Conservation (phyloP, 2,797 vertebrate genomes). For the Novumbra hubbsi region DNA sequence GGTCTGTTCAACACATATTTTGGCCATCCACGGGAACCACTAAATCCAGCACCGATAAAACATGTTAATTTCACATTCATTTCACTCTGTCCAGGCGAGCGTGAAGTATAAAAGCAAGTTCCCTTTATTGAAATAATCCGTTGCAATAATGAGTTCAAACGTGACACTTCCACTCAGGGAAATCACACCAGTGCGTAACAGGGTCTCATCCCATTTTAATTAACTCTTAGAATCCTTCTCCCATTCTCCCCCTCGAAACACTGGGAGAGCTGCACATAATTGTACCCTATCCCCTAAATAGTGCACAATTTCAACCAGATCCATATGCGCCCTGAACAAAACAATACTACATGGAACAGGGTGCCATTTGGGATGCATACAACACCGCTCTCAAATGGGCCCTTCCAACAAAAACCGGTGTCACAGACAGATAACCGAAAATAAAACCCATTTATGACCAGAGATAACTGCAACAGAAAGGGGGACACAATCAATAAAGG, state of each 20-base stretch:
- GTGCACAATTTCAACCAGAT: neutral
- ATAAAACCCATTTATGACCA: constrained; percentile 34
- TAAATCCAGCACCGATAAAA: neutral
- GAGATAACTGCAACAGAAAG: constrained; percentile 47
- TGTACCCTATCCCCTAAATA: constrained; percentile 15
- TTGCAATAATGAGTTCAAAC: constrained; percentile 38
- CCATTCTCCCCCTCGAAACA: constrained; percentile 43
- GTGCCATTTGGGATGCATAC: neutral
- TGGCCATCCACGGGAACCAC: neutral
- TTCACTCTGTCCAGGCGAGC: constrained; percentile 21
- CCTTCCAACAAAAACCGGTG: constrained; percentile 40
- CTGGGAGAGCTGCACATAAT: constrained; percentile 38
- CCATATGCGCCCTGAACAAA: neutral
- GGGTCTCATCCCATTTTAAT: constrained; percentile 53
- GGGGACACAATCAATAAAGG: constrained; percentile 50
- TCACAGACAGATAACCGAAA: constrained; percentile 44
- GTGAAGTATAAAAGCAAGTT: constrained; percentile 9
- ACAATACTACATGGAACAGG: neutral
- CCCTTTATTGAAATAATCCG: neutral
- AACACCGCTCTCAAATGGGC: neutral
- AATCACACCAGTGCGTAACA: constrained; percentile 18
- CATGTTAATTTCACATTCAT: constrained; percentile 28
- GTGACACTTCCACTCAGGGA: constrained; percentile 24
- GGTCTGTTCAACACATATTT: neutral
- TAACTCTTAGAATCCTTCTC: constrained; percentile 34